phyloP scores from a whole-genome alignment of 2,113 vertebrate species.

The Ciconia maguari region DNA sequence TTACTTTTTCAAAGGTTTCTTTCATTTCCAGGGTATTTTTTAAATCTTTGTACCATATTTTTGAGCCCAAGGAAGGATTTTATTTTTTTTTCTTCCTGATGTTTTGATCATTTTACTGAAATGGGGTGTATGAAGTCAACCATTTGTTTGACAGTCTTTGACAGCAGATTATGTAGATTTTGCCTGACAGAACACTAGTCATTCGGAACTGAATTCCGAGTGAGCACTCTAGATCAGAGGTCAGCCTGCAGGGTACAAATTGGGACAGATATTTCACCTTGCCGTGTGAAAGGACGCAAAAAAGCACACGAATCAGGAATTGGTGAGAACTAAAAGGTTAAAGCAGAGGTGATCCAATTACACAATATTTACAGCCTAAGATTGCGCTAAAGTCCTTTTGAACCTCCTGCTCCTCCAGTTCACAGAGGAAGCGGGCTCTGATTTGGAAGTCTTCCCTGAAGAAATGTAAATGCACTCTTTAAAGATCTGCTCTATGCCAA shows the following conservation, averaged over 20 bases:
- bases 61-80: background rate
- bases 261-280: slow-evolving; percentile 65
- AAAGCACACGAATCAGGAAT: slow-evolving; percentile 33
- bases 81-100: slow-evolving; percentile 26
- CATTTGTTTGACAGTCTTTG: slow-evolving; percentile 75
- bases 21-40: background rate
- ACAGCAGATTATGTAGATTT: slow-evolving; percentile 77
- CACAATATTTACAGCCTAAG: slow-evolving; percentile 65
- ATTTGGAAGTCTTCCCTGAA: background rate
- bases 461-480: background rate
- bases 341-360: slow-evolving; percentile 64
- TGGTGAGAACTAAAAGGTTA: slow-evolving; percentile 61
- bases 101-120: slow-evolving; percentile 71
- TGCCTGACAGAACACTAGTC: slow-evolving; percentile 62
- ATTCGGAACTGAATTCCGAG: slow-evolving; percentile 63
- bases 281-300: slow-evolving; percentile 34
- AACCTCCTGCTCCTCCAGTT: slow-evolving; percentile 23
- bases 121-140: slow-evolving; percentile 70
- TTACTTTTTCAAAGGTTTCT: background rate
- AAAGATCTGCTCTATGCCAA: background rate
- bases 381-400: slow-evolving; percentile 61
- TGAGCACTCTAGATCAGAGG: slow-evolving; percentile 62
- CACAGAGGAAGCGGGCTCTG: background rate
- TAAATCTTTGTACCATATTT: background rate
- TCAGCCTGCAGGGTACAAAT: slow-evolving; percentile 49